phyloP scores from a whole-genome alignment of 2,888 invertebrate genomes.

The Xanthorhoe spadicearia region DNA sequence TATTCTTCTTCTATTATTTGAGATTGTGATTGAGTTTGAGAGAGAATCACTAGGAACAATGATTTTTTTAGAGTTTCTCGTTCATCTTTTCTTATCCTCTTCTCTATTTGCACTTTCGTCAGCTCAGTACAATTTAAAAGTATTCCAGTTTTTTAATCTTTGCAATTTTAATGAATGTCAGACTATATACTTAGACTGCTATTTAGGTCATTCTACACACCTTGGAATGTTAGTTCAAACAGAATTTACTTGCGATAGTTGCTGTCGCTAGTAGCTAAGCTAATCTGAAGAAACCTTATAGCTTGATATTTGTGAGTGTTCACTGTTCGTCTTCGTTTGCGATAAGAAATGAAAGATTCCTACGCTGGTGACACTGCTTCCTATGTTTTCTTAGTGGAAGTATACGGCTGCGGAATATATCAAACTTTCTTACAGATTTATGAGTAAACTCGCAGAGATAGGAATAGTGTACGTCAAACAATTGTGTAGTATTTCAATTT shows the following conservation, averaged over 20 bases:
- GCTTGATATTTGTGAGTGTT: constrained; percentile 60
- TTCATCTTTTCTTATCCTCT: too few species aligned
- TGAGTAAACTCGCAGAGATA: not conserved
- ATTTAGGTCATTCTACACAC: too few species aligned
- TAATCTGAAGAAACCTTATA: constrained; percentile 26
- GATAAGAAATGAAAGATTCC: constrained; percentile 79
- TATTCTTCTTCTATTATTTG: too few species aligned
- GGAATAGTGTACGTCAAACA: not conserved
- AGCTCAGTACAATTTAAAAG: too few species aligned
- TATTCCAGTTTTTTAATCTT: too few species aligned
- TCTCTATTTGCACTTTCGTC: too few species aligned
- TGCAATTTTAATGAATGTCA: too few species aligned
- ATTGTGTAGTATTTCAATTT: not conserved
- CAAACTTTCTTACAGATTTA: constrained; percentile 18
- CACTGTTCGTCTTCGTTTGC: constrained; percentile 53
- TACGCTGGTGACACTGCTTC: constrained; percentile 48
- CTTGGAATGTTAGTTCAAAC: too few species aligned
- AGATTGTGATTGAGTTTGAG: too few species aligned
- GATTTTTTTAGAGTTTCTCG: too few species aligned
- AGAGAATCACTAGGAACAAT: too few species aligned
- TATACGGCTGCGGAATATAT: constrained; percentile 46
- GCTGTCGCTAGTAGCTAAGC: constrained; percentile 5
- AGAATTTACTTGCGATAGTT: not conserved
- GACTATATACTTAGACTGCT: too few species aligned
- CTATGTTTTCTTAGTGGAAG: constrained; percentile 50